Base-by-base conservation (phyloP, 2,888 invertebrate species). In the Amphipyra berbera region DNA sequence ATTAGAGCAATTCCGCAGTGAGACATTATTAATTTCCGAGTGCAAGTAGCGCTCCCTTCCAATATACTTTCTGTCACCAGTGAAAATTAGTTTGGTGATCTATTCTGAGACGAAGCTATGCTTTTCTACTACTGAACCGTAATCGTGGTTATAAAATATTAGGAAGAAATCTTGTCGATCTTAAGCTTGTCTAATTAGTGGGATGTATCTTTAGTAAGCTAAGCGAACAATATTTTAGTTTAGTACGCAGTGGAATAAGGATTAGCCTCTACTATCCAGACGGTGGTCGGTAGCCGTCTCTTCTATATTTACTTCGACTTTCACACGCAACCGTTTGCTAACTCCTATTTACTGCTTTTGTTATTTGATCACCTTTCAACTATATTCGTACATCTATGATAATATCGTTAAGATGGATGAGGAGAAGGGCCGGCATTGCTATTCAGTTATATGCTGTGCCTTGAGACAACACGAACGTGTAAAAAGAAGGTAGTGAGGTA, bases 311-410 rank as follows among this genome's bases (percentile, higher is more conserved):
- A 61, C 68, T 61, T 69, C 62, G 61, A 78, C 82, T 84, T 85
- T 88, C 82, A 84, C 87, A 86, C 82, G 83, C 82, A 79, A 81
- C 74, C 73, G 72, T 75, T 73, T 33, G 74, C 73, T 71, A 79
- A 80, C 73, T 77, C 65, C 60, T 71, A 73, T 79, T 81, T 76
- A 79, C 72, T 68, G 73, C 76, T 49, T 84, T 81, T 81, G 72
- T 82, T 83, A 78, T 82, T 83, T 79, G 58, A 67, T 59, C 67
- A 78, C 72, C 70, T 82, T 81, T 79, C 73, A 78, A 68, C 55
- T 44, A 10, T 48, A 69, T 58, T 63, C 10, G 2, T 41, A 52
- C 55, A 58, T 45, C 27, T 38, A 62, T 42, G 21, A 47, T 41
- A 52, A 6, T 27, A 12, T 1, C 6, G 12, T n/a, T 9, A 15